phyloP scores from a whole-genome alignment of 2,888 invertebrate genomes.

The Archips xylosteana region DNA sequence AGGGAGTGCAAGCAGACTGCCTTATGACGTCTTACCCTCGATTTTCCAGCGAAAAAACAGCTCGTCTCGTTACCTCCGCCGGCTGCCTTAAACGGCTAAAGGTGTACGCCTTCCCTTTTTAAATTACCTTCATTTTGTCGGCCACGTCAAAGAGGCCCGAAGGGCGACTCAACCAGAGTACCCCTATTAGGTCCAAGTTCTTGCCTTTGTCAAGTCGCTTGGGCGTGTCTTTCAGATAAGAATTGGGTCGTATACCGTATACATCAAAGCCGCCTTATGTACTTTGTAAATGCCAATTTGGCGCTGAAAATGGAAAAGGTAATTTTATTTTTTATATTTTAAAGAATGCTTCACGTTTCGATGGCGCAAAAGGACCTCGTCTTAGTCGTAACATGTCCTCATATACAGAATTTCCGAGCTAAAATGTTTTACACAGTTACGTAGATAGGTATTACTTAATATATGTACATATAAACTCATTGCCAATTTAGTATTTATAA shows the following conservation, averaged over 20 bases:
- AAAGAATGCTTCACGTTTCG: conserved; percentile 29
- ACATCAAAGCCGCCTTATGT: conserved; percentile 68
- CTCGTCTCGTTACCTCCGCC: conserved; percentile 17
- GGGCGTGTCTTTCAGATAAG: conserved; percentile 81
- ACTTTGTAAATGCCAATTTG: conserved; percentile 41
- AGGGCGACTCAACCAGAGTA: conserved; percentile 68
- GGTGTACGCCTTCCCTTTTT: conserved; percentile 58
- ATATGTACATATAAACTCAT: background rate
- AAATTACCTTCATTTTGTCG: conserved; percentile 78
- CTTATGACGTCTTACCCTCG: too few species aligned
- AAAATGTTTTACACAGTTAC: background rate
- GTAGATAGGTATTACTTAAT: background rate
- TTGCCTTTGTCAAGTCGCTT: conserved; percentile 72
- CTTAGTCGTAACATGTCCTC: conserved; percentile 11
- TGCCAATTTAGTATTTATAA: background rate
- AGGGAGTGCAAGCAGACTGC: too few species aligned
- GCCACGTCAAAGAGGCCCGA: conserved; percentile 68
- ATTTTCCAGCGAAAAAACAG: conserved; percentile 8
- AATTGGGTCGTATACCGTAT: conserved; percentile 67
- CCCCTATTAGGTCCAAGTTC: conserved; percentile 79
- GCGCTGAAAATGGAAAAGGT: conserved; percentile 31
- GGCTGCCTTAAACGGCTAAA: conserved; percentile 12
- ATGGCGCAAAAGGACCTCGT: conserved; percentile 12
- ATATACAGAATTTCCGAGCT: background rate
- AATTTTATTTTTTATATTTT: conserved; percentile 37